phyloP scores from a whole-genome alignment of 2,113 vertebrate genomes.

The Bos javanicus region DNA sequence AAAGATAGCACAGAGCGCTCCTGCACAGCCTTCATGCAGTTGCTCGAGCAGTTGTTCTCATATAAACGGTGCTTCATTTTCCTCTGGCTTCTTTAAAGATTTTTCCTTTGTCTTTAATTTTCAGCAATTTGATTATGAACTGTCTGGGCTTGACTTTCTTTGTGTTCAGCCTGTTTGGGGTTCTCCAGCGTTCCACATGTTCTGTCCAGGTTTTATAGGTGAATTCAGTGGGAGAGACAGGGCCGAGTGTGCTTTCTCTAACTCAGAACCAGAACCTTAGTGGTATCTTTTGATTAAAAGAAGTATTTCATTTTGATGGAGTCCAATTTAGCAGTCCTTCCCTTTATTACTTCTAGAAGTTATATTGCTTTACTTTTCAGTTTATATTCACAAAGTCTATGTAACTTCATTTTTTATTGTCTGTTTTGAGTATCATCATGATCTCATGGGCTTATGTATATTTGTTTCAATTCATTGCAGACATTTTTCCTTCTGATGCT shows the following conservation, averaged over 20 bases:
- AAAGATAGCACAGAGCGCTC: background rate
- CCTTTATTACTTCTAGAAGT: background rate
- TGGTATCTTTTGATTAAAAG: background rate
- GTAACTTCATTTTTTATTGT: background rate
- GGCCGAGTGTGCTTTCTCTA: background rate
- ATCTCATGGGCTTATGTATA: background rate
- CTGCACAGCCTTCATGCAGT: background rate
- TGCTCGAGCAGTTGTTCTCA: background rate
- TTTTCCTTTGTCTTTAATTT: conserved; percentile 25
- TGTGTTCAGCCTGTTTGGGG: background rate
- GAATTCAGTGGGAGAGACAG: background rate
- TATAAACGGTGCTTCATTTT: background rate
- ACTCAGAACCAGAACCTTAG: background rate
- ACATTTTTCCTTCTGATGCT: background rate
- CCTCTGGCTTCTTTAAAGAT: background rate
- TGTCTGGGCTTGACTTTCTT: background rate
- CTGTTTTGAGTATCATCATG: background rate
- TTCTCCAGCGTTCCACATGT: background rate
- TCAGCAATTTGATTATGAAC: background rate
- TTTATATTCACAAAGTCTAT: background rate
- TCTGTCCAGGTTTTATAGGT: background rate
- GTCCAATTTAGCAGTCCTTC: background rate
- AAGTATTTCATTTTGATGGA: background rate
- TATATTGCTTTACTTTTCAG: background rate
- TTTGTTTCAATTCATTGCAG: background rate